Evolutionary conservation across 2,797 vertebrate species (phyloP).

Genomic region (Bradypodion ventrale): DNA sequence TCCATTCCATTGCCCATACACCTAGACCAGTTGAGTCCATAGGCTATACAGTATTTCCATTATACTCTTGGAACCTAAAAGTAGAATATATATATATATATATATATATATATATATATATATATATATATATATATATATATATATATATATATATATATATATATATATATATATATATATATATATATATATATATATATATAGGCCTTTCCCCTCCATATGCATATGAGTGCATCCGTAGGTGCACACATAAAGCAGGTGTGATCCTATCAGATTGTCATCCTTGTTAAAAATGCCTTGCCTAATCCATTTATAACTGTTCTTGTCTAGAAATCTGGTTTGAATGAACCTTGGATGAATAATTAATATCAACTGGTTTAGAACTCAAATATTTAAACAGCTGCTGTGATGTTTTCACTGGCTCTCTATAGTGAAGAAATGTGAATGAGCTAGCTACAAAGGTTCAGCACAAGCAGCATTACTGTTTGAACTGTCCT

Average conservation of each 20-base stretch:
- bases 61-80: no score
- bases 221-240: not conserved
- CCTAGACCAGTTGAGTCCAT: no score
- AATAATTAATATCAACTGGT: conserved; percentile 80
- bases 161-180: no score
- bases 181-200: no score
- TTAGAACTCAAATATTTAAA: conserved; percentile 85
- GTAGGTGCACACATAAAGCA: conserved; percentile 46
- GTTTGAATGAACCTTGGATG: conserved; percentile 75
- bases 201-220: conserved; percentile 51
- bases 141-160: no score
- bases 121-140: no score
- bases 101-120: no score
- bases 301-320: conserved; percentile 77
- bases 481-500: conserved; percentile 38
- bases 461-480: conserved; percentile 56
- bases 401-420: conserved; percentile 79
- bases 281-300: conserved; percentile 57
- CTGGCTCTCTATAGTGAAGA: conserved; percentile 75
- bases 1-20: no score
- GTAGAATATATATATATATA: no score
- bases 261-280: conserved; percentile 66
- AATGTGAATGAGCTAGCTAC: conserved; percentile 70
- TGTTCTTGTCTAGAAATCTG: conserved; percentile 79
- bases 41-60: no score